Evolutionary conservation across 2,888 invertebrate species (phyloP), one percentile per base, ranked within the genome.

Genomic region (Agonum fuliginosum): DNA sequence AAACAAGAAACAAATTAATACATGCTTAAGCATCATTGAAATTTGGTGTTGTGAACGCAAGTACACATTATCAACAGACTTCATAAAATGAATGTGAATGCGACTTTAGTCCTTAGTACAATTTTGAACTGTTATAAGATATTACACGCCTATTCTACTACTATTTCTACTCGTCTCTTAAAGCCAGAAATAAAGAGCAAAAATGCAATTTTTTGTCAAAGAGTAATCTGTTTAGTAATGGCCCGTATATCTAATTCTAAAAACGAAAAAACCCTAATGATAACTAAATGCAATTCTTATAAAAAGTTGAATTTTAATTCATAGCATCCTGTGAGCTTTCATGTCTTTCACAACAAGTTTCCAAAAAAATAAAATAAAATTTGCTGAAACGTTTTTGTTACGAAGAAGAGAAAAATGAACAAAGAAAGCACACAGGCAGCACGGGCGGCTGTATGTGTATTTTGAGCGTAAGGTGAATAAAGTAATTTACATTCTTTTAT

Each of bases 401-500:
- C 70, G 46, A 70, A 70, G 27, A 46, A 46, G 46, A 27, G 27
- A 22, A 70, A 70, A 70, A 46, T 70, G 43, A 10, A 70, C 70
- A 46, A 70, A 43, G 70, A 43, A 46, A 70, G 41, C 27, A 27
- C 24, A 46, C 54, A 22, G 22, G 54, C 24, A 22, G 54, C n/a
- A n/a, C n/a, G n/a, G n/a, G n/a, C 54, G 17, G 48, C 48, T 41
- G 19, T 41, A 70, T 46, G 22, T 70, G 46, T 65, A 30, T 34
- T 37, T 37, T 17, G 27, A 70, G 43, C 46, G 46, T 27, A 70
- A 70, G 70, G 27, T 70, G 70, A 70, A 43, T 65, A 65, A 41
- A 70, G 46, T 43, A 70, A 70, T 70, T 70, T 70, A 70, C 70
- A 70, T 70, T 70, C 70, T 70, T 70, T 46, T 46, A 70, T 70